These are phyloP conservation scores for Channa striata DNA, from an alignment of 2,797 vertebrate genomes.

Conservation along the genomic window DNA sequence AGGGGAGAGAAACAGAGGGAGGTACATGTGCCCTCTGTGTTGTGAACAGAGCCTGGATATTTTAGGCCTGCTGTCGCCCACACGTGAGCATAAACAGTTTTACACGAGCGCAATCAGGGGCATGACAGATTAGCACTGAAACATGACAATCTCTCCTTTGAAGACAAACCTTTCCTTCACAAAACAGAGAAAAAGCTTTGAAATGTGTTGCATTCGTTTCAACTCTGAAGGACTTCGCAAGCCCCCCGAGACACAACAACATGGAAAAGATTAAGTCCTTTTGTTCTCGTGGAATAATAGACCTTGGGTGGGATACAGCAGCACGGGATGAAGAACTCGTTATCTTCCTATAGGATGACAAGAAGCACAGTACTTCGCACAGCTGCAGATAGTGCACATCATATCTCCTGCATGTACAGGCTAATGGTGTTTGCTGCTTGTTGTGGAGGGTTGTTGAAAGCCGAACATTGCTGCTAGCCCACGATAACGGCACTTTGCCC, in stretches of 20 bases:
- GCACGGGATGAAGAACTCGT: conserved; percentile 61
- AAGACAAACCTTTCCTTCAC: conserved; percentile 37
- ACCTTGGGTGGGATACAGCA: conserved; percentile 41
- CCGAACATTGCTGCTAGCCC: conserved; percentile 62
- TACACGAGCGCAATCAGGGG: conserved; percentile 44
- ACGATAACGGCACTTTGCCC: conserved; percentile 77
- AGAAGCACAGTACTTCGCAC: conserved; percentile 58
- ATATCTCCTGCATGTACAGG: conserved; percentile 68
- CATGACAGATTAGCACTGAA: conserved; percentile 46
- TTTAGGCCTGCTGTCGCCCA: conserved; percentile 41
- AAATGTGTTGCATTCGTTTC: conserved; percentile 45
- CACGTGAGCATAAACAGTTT: conserved; percentile 36
- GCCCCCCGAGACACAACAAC: conserved; percentile 54
- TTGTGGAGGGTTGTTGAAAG: conserved; percentile 65
- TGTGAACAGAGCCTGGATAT: conserved; percentile 45
- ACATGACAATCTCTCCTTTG: conserved; percentile 40
- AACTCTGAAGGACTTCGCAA: conserved; percentile 50
- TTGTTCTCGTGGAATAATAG: conserved; percentile 66
- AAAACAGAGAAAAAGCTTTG: conserved; percentile 41
- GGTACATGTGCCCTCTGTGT: conserved; percentile 35
- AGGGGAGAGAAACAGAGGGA: neutral
- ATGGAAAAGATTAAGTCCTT: conserved; percentile 55
- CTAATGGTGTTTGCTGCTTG: conserved; percentile 73
- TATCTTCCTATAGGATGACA: conserved; percentile 72
- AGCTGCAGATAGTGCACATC: conserved; percentile 53